These are phyloP conservation scores for Dendrolimus houi DNA, from an alignment of 2,888 invertebrate genomes.

Conservation along the genomic window DNA sequence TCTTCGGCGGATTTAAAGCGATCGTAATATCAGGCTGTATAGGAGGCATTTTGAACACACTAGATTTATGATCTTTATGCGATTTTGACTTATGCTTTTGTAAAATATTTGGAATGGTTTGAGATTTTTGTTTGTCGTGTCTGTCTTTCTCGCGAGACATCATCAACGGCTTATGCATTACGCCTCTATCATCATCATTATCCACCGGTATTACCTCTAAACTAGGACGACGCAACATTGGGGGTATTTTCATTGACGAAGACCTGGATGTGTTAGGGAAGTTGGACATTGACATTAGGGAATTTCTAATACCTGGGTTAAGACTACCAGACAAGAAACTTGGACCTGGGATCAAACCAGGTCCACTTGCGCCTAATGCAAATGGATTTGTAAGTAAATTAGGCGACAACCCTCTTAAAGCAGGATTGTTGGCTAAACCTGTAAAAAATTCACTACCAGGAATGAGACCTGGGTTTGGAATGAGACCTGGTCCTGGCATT, in stretches of 20 bases:
- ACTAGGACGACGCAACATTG: slow-evolving; percentile 76
- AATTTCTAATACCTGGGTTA: slow-evolving; percentile 61
- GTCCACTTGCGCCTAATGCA: slow-evolving; percentile 70
- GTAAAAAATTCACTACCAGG: slow-evolving; percentile 62
- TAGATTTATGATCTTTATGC: slow-evolving; percentile 64
- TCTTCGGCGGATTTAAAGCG: slow-evolving; percentile 70
- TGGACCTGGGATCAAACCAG: slow-evolving; percentile 79
- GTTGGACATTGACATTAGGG: slow-evolving; percentile 66
- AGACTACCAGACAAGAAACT: slow-evolving; percentile 51
- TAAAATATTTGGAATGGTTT: slow-evolving; percentile 66
- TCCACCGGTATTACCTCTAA: slow-evolving; percentile 72
- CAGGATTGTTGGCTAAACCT: slow-evolving; percentile 62
- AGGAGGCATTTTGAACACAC: slow-evolving; percentile 65
- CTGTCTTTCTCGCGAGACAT: slow-evolving; percentile 55
- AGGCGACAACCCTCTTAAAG: slow-evolving; percentile 52
- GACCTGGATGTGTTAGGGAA: slow-evolving; percentile 78
- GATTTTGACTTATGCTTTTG: slow-evolving; percentile 62
- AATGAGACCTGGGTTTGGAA: slow-evolving; percentile 65
- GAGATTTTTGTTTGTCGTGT: slow-evolving; percentile 67
- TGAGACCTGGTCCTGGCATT: slow-evolving; percentile 71
- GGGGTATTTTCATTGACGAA: slow-evolving; percentile 73
- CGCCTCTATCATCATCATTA: slow-evolving; percentile 61
- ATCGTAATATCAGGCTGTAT: slow-evolving; percentile 77
- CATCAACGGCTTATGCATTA: slow-evolving; percentile 42
- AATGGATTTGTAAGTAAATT: slow-evolving; percentile 70